Base-by-base conservation (phyloP, 1,140 invertebrate species). In the Drosophila nikananu region DNA sequence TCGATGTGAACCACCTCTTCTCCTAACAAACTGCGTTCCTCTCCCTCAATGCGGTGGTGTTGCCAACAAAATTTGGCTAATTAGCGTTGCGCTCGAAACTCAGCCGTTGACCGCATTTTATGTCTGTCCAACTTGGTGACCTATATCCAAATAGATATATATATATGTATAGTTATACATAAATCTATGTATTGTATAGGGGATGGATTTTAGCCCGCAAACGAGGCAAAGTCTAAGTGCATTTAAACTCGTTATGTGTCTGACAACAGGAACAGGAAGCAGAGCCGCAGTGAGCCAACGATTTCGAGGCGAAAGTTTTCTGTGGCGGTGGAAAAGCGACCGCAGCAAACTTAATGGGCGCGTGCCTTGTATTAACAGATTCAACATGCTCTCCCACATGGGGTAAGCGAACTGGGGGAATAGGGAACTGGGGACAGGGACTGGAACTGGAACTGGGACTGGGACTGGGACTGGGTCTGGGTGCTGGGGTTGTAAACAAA, bases 361-460 rank as follows among this genome's bases (percentile, higher is more conserved):
- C 66, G 81, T 83, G 77, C 66, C 71, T 80, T 73, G 77, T 83
- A 77, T 83, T 83, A 83, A 73, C 81, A 80, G 81, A 80, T 80
- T 83, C 81, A 84, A 77, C 81, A 67, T 65, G 58, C 73, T 63
- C 79, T 55, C 58, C 62, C 51, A 35, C 39, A 23, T 42, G 39
- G 41, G 35, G 65, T 30, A 51, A 12, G 37, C 12, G 10, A 3
- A 54, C 39, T 21, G 32, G 17, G 17, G 9, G 5, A 12, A 9
- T 27, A 1, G 17, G 17, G 9, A 12, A 5, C 42, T n/a, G 4
- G 5, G 1, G 9, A 4, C 25, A 19, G 27, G 4, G 27, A 35
- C 2, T 21, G 5, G n/a, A 7, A 9, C 39, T 9, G 2, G 9
- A 9, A 19, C 2, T 8, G 49, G 17, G 10, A n/a, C 27, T 7